phyloP scores from a whole-genome alignment of 1,140 invertebrate species.

The Prorops nasuta region DNA sequence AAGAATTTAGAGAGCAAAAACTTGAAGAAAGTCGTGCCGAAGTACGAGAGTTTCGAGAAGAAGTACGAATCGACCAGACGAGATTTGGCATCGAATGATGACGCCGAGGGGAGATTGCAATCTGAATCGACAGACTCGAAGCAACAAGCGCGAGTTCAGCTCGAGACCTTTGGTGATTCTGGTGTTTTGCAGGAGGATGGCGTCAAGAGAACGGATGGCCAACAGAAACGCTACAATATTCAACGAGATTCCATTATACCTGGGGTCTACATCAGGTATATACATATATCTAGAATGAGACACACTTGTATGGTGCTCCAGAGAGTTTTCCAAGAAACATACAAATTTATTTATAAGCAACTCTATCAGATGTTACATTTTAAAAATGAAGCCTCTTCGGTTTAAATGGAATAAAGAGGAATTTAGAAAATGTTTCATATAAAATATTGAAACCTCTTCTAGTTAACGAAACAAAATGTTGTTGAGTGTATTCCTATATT shows the following conservation, averaged over 20 bases:
- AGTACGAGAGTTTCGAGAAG: constrained; percentile 38
- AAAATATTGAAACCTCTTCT: no score
- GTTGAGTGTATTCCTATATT: no score
- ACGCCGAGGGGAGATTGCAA: constrained; percentile 12
- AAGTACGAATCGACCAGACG: constrained; percentile 21
- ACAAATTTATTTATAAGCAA: no score
- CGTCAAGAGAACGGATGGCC: constrained; percentile 28
- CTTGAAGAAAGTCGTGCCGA: constrained; percentile 31
- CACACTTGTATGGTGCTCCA: no score
- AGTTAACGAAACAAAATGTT: no score
- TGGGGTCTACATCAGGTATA: constrained; percentile 47
- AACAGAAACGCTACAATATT: constrained; percentile 19
- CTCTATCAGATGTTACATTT: no score
- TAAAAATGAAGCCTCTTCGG: no score
- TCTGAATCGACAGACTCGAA: constrained; percentile 27
- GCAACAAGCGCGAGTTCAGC: constrained; percentile 39
- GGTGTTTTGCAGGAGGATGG: constrained; percentile 43
- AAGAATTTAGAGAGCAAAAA: constrained; percentile 33
- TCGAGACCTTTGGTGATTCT: constrained; percentile 45
- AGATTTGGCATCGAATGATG: constrained; percentile 22
- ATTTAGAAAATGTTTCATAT: no score
- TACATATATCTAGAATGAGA: no score
- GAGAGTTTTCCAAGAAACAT: no score
- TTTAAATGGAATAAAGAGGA: no score
- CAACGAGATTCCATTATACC: constrained; percentile 38